Conservation (phyloP, 2,888 invertebrate species). For the Drosophila algonquin region DNA sequence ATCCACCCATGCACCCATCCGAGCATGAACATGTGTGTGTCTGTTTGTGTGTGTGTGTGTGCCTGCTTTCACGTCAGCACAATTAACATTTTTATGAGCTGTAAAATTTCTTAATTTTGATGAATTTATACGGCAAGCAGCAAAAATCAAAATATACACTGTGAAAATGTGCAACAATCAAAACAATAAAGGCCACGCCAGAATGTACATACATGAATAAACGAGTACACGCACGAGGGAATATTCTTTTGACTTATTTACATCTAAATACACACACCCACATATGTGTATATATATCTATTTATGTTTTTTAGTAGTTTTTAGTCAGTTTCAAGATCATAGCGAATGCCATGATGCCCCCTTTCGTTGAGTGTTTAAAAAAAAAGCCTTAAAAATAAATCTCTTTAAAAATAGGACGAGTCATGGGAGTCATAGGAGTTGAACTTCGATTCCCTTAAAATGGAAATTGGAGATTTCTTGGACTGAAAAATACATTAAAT, state of each 20-base stretch:
- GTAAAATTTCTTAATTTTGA: constrained; percentile 77
- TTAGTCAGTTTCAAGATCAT: constrained; percentile 7
- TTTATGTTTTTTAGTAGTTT: constrained; percentile 1
- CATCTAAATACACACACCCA: background rate
- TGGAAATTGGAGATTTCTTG: too few relatives aligned
- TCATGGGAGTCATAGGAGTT: too few relatives aligned
- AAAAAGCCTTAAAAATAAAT: background rate
- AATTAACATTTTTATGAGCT: constrained; percentile 73
- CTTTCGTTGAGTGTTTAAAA: background rate
- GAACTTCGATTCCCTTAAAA: too few relatives aligned
- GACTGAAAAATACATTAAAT: too few relatives aligned
- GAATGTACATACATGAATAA: background rate
- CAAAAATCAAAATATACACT: constrained; percentile 27
- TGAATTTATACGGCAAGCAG: constrained; percentile 64
- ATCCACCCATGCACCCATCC: background rate
- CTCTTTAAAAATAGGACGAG: background rate
- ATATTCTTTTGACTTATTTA: constrained; percentile 1
- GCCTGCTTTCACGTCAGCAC: constrained; percentile 57
- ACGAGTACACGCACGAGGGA: constrained; percentile 37
- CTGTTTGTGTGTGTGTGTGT: constrained; percentile 7
- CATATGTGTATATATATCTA: background rate
- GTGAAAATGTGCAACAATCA: constrained; percentile 47
- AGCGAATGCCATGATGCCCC: background rate
- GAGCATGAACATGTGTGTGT: background rate
- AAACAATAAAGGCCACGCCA: constrained; percentile 46